Evolutionary conservation across 2,888 invertebrate genomes (phyloP).

Genomic region (Diarsia dahlii): DNA sequence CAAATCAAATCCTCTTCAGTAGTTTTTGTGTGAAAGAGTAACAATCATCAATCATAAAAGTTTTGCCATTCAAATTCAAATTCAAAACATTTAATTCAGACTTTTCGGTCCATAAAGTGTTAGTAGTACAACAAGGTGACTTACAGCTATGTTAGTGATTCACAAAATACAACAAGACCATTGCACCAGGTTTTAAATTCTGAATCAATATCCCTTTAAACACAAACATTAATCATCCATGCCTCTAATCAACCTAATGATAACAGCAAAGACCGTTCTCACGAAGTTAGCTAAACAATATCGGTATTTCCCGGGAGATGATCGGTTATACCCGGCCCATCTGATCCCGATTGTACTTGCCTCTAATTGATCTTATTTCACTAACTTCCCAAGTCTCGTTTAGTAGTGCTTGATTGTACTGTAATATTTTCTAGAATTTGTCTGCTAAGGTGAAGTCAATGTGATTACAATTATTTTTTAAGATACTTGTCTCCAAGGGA

Average conservation of each 20-base stretch:
- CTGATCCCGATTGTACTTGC: slow-evolving; percentile 60
- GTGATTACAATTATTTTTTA: too few relatives aligned
- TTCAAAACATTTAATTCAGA: too few relatives aligned
- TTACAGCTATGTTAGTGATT: too few relatives aligned
- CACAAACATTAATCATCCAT: background rate
- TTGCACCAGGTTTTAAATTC: background rate
- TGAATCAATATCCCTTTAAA: background rate
- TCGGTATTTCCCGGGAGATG: slow-evolving; percentile 60
- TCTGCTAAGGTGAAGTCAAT: too few relatives aligned
- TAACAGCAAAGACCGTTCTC: slow-evolving; percentile 36
- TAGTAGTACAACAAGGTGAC: too few relatives aligned
- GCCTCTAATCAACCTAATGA: slow-evolving; percentile 33
- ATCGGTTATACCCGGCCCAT: slow-evolving; percentile 38
- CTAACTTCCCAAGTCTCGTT: slow-evolving; percentile 65
- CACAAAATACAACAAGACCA: too few relatives aligned
- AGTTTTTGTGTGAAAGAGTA: background rate
- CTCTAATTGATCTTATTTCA: slow-evolving; percentile 79
- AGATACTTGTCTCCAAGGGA: too few relatives aligned
- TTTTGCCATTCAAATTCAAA: too few relatives aligned
- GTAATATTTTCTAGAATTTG: too few relatives aligned
- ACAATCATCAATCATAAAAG: background rate
- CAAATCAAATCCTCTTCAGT: background rate
- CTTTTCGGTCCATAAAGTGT: too few relatives aligned
- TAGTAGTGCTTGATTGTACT: slow-evolving; percentile 2
- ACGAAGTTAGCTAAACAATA: slow-evolving; percentile 53